Base-by-base conservation (phyloP, 2,888 invertebrate species). In the Micoletzkya japonica region DNA sequence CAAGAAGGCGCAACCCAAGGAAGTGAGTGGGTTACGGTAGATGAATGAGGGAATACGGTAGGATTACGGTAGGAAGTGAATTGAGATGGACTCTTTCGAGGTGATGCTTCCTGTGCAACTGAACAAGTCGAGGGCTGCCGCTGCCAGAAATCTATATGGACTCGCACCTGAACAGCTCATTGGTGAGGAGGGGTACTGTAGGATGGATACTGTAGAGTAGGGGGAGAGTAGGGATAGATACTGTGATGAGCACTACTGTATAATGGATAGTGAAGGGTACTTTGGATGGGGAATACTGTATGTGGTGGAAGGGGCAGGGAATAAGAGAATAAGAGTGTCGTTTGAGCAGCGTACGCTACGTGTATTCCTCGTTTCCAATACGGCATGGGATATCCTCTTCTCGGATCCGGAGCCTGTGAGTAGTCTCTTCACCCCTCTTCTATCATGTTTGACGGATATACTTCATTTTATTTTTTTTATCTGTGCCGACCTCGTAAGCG, bases 1-100 rank as follows among this genome's bases (percentile, higher is more conserved):
- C 74, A 81, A 81, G 72, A 77, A 81, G 89, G 98, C 98, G 87
- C 98, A 98, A 89, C 98, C 98, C 79, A 98, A 98, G 90, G 98
- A 98, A 90, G 79, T 77, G 28, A 37, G 70, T 49, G 30, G 4
- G 57, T 26, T 10, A 44, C 10, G 20, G 44, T 44, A 20, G 20
- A 44, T 44, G 44, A 44, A 44, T 44, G 44, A 44, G 20, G 10
- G 44, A 44, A 14, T n/a, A n/a, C n/a, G n/a, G n/a, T 10, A 44
- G 44, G 44, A 20, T 44, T 44, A 44, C 44, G 44, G 44, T 44
- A 44, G 44, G 10, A 44, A 20, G 20, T 44, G 10, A 44, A 44
- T 44, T 20, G 10, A n/a, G n/a, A n/a, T n/a, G n/a, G n/a, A 7
- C 30, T 24, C 24, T 2, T 50, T 73, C 50, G 66, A 79, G 79